Evolutionary conservation across 2,888 invertebrate genomes (phyloP).

Genomic region (Chymomyza procnemis): DNA sequence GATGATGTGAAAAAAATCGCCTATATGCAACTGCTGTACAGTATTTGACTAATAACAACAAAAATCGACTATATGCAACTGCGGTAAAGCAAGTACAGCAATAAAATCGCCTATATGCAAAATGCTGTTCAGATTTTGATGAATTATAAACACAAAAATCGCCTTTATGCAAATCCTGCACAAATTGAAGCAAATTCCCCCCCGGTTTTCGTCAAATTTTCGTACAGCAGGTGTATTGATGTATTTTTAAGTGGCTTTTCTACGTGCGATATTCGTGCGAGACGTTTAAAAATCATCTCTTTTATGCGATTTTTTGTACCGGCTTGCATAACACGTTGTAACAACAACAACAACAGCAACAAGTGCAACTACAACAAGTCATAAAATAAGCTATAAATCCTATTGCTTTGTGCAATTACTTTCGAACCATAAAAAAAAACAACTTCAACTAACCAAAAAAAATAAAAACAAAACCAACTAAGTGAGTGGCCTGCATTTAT

Average conservation of each 20-base stretch:
- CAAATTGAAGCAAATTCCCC: too few species aligned
- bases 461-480: constrained; percentile 8
- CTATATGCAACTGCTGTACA: too few species aligned
- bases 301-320: not conserved
- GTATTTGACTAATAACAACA: too few species aligned
- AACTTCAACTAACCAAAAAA: constrained; percentile 15
- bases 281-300: not conserved
- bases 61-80: too few species aligned
- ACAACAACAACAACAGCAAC: not conserved
- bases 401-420: constrained; percentile 6
- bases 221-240: not conserved
- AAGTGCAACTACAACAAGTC: not conserved
- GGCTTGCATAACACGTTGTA: not conserved
- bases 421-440: constrained; percentile 16
- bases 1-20: too few species aligned
- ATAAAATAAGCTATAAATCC: not conserved
- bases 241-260: too few species aligned
- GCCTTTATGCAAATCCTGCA: too few species aligned
- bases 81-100: too few species aligned
- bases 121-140: too few species aligned
- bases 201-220: not conserved
- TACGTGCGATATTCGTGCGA: not conserved
- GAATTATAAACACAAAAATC: too few species aligned
- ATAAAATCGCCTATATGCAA: too few species aligned
- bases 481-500: not conserved